Conservation (phyloP, 2,113 vertebrate genomes). For the Hippolais icterina region DNA sequence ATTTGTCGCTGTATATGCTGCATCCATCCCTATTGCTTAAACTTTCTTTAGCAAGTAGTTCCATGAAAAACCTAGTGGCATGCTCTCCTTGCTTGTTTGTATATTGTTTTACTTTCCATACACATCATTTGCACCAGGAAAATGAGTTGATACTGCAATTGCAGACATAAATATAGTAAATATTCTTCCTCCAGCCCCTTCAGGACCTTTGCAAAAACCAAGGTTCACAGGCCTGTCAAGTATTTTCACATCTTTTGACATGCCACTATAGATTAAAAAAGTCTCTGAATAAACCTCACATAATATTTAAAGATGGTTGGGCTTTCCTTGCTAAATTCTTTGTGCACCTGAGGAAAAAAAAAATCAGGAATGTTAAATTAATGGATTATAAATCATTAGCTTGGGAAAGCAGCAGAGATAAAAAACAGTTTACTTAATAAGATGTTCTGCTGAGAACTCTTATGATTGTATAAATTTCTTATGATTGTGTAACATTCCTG, state of each 20-base stretch:
- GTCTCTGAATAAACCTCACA: background rate
- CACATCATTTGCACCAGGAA: background rate
- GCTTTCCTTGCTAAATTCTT: background rate
- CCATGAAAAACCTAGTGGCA: background rate
- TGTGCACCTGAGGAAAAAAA: background rate
- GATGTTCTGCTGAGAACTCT: background rate
- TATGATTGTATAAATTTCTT: background rate
- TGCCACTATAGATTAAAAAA: background rate
- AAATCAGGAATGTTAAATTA: background rate
- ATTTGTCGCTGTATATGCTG: background rate
- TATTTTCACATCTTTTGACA: background rate
- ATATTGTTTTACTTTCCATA: background rate
- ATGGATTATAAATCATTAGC: background rate
- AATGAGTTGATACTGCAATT: background rate
- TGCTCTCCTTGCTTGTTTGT: background rate
- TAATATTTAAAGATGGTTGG: rapidly evolving
- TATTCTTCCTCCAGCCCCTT: background rate
- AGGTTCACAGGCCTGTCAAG: background rate
- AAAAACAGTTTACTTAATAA: constrained; percentile 2
- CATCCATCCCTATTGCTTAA: background rate
- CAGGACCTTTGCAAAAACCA: background rate
- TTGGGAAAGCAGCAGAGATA: background rate
- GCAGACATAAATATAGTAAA: background rate
- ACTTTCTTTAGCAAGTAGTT: background rate
- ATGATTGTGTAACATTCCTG: background rate